A percentile compares a stretch with the other conserved stretches of the same genome.
Conservation (phyloP, 1,140 invertebrate genomes). For the Dermatophagoides farinae region DNA sequence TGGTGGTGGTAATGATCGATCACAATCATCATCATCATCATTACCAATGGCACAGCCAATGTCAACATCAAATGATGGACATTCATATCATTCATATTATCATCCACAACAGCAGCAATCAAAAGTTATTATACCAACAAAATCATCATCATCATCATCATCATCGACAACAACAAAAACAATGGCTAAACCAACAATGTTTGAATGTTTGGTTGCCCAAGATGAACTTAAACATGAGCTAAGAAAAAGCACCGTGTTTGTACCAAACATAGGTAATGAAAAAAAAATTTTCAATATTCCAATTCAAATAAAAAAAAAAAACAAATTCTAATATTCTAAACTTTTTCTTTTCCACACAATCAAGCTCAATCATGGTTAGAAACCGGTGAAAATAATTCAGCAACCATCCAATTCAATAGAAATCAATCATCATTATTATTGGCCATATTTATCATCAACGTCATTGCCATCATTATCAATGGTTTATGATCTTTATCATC, state of each 20-base stretch:
- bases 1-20: not conserved
- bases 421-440: not conserved
- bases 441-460: too few species aligned
- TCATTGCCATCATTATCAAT: too few species aligned
- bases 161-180: not conserved
- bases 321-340: not conserved
- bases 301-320: too few species aligned
- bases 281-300: not conserved
- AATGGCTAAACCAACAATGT: not conserved
- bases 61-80: not conserved
- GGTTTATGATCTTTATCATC: too few species aligned
- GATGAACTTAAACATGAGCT: constrained; percentile 6
- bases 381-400: not conserved
- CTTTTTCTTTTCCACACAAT: not conserved
- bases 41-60: not conserved
- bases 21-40: not conserved
- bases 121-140: not conserved
- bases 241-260: not conserved
- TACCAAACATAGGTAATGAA: not conserved
- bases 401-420: not conserved
- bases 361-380: too few species aligned
- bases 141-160: not conserved
- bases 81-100: not conserved
- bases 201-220: constrained; percentile 7
- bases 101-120: not conserved